Percentiles rank a stretch among this genome's conserved stretches.
These are phyloP conservation scores for Catotricha subobsoleta DNA, from an alignment of 2,888 invertebrate genomes.

Conservation along the genomic window DNA sequence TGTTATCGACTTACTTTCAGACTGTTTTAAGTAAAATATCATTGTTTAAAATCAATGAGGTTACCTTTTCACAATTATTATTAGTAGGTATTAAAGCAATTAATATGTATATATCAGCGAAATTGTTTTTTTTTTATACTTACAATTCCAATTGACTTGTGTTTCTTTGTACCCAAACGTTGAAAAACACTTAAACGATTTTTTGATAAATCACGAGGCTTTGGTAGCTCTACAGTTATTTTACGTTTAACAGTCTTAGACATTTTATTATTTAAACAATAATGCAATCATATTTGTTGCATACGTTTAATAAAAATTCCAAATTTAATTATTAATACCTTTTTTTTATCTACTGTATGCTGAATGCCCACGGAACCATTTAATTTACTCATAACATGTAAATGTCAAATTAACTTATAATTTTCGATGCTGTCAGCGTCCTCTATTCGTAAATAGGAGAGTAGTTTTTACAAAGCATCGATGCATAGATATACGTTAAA, in stretches of 20 bases:
- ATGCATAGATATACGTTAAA: too few species aligned
- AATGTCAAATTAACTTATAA: too few species aligned
- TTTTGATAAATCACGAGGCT: conserved; percentile 8
- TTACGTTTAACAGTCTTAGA: conserved; percentile 10
- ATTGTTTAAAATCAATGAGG: neutral
- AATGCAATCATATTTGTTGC: conserved; percentile 8
- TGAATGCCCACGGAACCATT: neutral
- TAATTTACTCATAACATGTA: neutral
- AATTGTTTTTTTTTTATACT: neutral
- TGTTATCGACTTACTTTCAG: neutral
- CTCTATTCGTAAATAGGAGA: too few species aligned
- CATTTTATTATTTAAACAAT: conserved; percentile 7
- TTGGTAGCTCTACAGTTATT: conserved; percentile 10
- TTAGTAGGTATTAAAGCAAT: neutral
- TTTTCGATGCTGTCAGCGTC: too few species aligned
- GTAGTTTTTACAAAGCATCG: too few species aligned
- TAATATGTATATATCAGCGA: neutral
- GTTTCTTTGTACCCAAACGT: conserved; percentile 9
- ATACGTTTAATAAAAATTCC: neutral
- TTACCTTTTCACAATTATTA: neutral
- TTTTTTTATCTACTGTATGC: neutral
- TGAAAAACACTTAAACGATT: conserved; percentile 10
- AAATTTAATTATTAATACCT: neutral
- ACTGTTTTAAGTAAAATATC: conserved; percentile 5
- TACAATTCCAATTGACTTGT: conserved; percentile 3